Conservation (phyloP, 2,888 invertebrate species). For the Antitype chi region DNA sequence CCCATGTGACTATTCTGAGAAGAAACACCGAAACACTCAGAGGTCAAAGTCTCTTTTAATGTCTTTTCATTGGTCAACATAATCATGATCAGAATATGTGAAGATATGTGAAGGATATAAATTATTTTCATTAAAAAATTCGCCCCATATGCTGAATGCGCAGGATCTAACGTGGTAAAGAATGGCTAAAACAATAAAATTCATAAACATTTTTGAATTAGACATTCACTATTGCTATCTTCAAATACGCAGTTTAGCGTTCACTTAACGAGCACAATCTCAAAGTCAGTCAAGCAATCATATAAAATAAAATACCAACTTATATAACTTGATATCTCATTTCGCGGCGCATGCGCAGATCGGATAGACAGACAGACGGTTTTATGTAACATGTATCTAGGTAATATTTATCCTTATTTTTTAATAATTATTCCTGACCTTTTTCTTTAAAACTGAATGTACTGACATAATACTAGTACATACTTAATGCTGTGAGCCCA, state of each 20-base stretch:
- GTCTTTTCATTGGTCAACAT: too few relatives aligned
- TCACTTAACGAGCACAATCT: constrained; percentile 16
- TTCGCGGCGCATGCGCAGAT: constrained; percentile 28
- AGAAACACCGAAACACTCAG: too few relatives aligned
- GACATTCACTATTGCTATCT: neutral
- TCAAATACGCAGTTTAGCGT: constrained; percentile 19
- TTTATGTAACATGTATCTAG: constrained; percentile 42
- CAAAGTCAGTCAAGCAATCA: constrained; percentile 17
- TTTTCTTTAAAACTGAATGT: neutral
- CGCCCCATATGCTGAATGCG: too few relatives aligned
- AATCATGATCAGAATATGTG: too few relatives aligned
- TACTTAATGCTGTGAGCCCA: too few relatives aligned
- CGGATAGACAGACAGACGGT: constrained; percentile 3
- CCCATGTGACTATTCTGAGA: too few relatives aligned
- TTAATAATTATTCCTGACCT: constrained; percentile 11
- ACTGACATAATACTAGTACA: neutral
- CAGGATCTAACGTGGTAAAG: too few relatives aligned
- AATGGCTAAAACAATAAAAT: neutral
- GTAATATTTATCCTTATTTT: neutral
- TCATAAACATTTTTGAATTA: neutral
- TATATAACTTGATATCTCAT: constrained; percentile 30
- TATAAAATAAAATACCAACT: constrained; percentile 23
- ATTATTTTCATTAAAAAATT: neutral
- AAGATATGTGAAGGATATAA: too few relatives aligned
- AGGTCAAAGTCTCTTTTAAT: too few relatives aligned